phyloP scores from a whole-genome alignment of 2,113 vertebrate genomes.

The Atrichornis clamosus region DNA sequence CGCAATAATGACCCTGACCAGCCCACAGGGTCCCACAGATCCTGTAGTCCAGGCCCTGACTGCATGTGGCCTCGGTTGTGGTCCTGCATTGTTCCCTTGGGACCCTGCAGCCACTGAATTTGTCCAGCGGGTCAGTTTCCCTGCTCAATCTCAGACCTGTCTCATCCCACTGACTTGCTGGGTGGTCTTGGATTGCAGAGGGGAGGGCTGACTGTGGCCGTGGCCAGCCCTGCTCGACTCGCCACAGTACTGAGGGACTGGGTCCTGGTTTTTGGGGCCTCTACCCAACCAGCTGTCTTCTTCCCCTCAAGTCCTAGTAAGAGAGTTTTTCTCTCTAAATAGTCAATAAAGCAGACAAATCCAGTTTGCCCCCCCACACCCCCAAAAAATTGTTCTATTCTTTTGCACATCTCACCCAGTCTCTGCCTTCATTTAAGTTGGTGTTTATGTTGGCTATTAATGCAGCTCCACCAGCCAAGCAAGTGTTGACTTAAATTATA shows the following conservation, averaged over 20 bases:
- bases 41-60: not conserved
- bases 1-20: not conserved
- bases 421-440: not conserved
- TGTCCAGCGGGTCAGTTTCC: not conserved
- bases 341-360: not conserved
- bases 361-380: not conserved
- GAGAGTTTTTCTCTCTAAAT: not conserved
- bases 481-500: not conserved
- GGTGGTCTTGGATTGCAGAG: not conserved
- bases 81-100: not conserved
- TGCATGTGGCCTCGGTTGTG: not conserved
- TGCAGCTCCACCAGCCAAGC: not conserved
- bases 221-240: not conserved
- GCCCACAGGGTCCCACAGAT: not conserved
- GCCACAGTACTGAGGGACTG: not conserved
- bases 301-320: not conserved
- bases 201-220: not conserved
- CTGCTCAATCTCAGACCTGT: not conserved
- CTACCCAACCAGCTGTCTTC: not conserved
- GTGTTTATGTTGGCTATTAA: not conserved
- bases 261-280: not conserved
- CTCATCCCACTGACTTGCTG: not conserved
- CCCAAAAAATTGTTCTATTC: not conserved
- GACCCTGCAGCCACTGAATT: not conserved
- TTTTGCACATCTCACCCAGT: not conserved